These are phyloP conservation scores for Diplodus puntazzo DNA, from an alignment of 2,797 vertebrate genomes.

Conservation along the genomic window DNA sequence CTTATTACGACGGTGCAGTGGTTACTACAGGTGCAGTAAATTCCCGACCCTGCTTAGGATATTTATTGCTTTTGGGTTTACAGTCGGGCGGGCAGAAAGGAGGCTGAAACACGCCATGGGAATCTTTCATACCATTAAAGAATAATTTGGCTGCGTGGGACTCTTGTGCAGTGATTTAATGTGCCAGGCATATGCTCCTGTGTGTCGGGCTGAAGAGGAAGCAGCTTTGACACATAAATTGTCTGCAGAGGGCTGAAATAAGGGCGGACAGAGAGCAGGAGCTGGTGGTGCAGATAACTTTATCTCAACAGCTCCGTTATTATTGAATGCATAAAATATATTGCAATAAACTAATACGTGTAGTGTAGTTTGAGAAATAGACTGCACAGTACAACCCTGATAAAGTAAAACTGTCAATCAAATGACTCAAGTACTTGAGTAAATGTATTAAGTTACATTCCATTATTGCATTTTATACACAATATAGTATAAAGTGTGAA, in stretches of 20 bases:
- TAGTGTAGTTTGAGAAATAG: no score
- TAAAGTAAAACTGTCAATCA: no score
- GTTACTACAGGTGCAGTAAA: conserved; percentile 88
- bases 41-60: conserved; percentile 79
- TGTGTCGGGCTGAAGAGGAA: conserved; percentile 32
- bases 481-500: no score
- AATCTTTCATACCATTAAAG: conserved; percentile 80
- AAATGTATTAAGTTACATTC: no score
- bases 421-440: no score
- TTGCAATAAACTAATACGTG: not conserved
- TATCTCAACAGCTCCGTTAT: not conserved
- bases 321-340: not conserved
- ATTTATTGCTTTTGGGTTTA: conserved; percentile 86
- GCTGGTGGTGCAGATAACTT: not conserved
- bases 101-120: conserved; percentile 65
- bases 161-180: conserved; percentile 65
- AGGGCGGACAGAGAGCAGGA: not conserved
- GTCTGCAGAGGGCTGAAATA: conserved; percentile 15
- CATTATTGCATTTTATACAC: not conserved
- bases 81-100: conserved; percentile 65
- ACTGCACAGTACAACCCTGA: no score
- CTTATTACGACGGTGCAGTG: conserved; percentile 78
- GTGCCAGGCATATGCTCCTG: conserved; percentile 62
- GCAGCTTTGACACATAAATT: conserved; percentile 17
- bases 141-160: conserved; percentile 76